Conservation (phyloP, 1,140 invertebrate genomes). For the Asbolus verrucosus region DNA sequence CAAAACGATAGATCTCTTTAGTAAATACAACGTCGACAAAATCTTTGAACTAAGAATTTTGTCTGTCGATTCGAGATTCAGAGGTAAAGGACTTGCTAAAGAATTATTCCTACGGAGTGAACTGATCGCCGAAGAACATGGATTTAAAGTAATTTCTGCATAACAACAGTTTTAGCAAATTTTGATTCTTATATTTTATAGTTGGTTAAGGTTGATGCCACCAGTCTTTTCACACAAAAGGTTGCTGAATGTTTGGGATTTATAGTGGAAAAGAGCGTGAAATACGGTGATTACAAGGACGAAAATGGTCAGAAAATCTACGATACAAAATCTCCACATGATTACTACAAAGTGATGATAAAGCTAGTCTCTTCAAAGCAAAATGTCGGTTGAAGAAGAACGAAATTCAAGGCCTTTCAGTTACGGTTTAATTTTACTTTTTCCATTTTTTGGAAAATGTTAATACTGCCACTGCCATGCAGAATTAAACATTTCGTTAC, state of each 20-base stretch:
- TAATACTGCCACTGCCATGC: conserved; percentile 63
- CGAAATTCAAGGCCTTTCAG: conserved; percentile 9
- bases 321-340: conserved; percentile 70
- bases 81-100: conserved; percentile 79
- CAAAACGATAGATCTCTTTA: conserved; percentile 72
- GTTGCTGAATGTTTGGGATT: conserved; percentile 77
- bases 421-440: conserved; percentile 29
- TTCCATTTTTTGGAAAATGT: conserved; percentile 56
- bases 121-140: conserved; percentile 72
- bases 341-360: conserved; percentile 74
- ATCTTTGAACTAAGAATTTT: conserved; percentile 86
- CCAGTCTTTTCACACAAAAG: conserved; percentile 81
- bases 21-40: conserved; percentile 74
- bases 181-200: conserved; percentile 62
- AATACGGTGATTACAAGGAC: conserved; percentile 75
- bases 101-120: conserved; percentile 76
- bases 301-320: conserved; percentile 70
- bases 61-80: conserved; percentile 76
- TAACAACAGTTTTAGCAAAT: background rate
- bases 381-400: conserved; percentile 28
- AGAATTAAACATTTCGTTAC: conserved; percentile 61
- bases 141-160: conserved; percentile 74
- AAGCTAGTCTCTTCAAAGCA: conserved; percentile 61
- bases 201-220: conserved; percentile 83
- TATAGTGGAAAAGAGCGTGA: conserved; percentile 71